A percentile compares a stretch with the other conserved stretches of the same genome.
phyloP scores from a whole-genome alignment of 2,113 vertebrate species.

The Thalassarche chlororhynchos region DNA sequence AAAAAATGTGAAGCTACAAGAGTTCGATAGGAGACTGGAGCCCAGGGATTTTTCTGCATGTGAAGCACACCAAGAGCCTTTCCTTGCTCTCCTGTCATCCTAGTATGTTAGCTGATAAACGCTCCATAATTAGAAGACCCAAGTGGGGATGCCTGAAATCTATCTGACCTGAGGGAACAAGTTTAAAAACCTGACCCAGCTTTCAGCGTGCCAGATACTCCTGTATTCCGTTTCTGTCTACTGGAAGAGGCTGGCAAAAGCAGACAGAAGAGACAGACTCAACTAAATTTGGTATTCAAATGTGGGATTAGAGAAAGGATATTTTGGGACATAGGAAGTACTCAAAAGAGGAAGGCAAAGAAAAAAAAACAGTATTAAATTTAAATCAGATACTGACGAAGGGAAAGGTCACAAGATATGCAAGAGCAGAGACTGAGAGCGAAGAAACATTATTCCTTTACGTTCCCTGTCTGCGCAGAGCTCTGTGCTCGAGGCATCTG shows the following conservation, averaged over 20 bases:
- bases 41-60: neutral
- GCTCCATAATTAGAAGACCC: slow-evolving; percentile 57
- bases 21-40: neutral
- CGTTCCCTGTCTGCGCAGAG: neutral
- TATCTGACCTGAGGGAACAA: slow-evolving; percentile 21
- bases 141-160: slow-evolving; percentile 48
- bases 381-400: neutral
- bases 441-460: neutral
- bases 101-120: slow-evolving; percentile 35
- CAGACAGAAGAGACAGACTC: neutral
- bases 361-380: neutral
- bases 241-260: slow-evolving; percentile 14
- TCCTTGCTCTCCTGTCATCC: slow-evolving; percentile 5
- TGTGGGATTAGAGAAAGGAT: slow-evolving; percentile 14
- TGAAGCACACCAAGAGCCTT: neutral
- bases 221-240: neutral
- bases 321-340: neutral
- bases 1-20: neutral
- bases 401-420: neutral
- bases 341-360: neutral
- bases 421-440: neutral
- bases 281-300: slow-evolving; percentile 23
- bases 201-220: neutral
- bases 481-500: neutral
- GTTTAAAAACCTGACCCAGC: slow-evolving; percentile 38